These are phyloP conservation scores for Gerris lacustris DNA, from an alignment of 2,888 invertebrate species.

Conservation along the genomic window DNA sequence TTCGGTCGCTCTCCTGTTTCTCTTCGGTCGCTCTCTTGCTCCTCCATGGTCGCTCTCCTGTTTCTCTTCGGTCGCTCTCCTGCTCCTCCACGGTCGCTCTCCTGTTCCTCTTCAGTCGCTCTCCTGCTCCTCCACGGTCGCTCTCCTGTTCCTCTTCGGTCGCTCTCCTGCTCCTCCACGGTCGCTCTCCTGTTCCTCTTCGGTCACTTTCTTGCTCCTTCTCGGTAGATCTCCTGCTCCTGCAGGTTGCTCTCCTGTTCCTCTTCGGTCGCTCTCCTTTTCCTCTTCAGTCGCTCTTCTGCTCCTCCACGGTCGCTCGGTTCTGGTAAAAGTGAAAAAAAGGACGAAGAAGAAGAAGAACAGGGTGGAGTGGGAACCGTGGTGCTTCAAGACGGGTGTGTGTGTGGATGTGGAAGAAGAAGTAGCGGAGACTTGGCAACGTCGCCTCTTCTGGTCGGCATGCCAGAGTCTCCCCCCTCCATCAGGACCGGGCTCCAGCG, in stretches of 20 bases:
- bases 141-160: neutral
- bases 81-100: neutral
- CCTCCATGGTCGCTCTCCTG: too few species aligned
- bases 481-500: neutral
- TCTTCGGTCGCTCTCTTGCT: too few species aligned
- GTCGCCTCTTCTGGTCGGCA: neutral
- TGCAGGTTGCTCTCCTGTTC: too few species aligned
- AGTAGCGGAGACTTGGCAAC: neutral
- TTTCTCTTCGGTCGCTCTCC: too few species aligned
- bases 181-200: neutral
- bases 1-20: too few species aligned
- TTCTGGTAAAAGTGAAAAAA: neutral
- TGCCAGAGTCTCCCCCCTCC: neutral
- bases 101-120: too few species aligned
- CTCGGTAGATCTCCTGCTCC: neutral
- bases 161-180: too few species aligned
- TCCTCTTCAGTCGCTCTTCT: neutral
- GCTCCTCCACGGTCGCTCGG: too few species aligned
- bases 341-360: neutral
- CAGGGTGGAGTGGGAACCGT: neutral
- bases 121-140: too few species aligned
- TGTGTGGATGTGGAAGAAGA: neutral
- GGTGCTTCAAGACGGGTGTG: neutral
- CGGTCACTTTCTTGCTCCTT: too few species aligned
- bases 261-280: too few species aligned